Percentiles rank a stretch among this genome's conserved stretches.
Evolutionary conservation across 1,140 invertebrate species (phyloP).

Genomic region (Araneus ventricosus): DNA sequence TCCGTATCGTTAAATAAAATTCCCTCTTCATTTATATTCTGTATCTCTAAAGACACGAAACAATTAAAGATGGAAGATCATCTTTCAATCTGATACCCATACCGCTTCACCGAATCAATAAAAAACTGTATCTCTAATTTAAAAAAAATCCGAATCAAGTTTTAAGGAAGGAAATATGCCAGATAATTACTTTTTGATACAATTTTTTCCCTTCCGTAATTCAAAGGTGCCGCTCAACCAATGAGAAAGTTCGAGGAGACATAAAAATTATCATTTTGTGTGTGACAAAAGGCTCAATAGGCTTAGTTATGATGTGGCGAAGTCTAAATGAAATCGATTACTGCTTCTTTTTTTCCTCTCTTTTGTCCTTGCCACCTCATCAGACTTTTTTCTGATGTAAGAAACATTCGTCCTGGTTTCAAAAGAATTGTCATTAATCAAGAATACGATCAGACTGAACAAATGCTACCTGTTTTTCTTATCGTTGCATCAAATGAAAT

Average conservation of each 20-base stretch:
- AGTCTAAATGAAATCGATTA: not conserved
- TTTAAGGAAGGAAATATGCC: slow-evolving; percentile 19
- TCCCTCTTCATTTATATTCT: too few species aligned
- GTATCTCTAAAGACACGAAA: too few species aligned
- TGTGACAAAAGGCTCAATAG: not conserved
- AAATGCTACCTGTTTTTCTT: too few species aligned
- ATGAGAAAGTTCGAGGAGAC: slow-evolving; percentile 31
- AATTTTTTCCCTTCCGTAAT: slow-evolving; percentile 56
- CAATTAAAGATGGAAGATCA: not conserved
- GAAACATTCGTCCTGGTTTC: not conserved
- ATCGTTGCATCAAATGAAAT: too few species aligned
- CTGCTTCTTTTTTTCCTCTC: not conserved
- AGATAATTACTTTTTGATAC: slow-evolving; percentile 70
- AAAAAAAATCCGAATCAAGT: slow-evolving; percentile 47
- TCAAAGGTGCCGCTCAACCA: slow-evolving; percentile 49
- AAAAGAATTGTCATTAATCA: not conserved
- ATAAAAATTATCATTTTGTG: too few species aligned
- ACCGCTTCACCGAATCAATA: slow-evolving; percentile 20
- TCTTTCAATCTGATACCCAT: not conserved
- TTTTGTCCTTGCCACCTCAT: not conserved
- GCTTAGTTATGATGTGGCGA: not conserved
- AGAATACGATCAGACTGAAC: not conserved
- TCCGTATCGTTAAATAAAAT: too few species aligned
- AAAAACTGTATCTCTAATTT: slow-evolving; percentile 39
- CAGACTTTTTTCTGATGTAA: not conserved